These are phyloP conservation scores for Kuschelorhynchus macadamiae DNA, from an alignment of 2,888 invertebrate species.

Conservation along the genomic window DNA sequence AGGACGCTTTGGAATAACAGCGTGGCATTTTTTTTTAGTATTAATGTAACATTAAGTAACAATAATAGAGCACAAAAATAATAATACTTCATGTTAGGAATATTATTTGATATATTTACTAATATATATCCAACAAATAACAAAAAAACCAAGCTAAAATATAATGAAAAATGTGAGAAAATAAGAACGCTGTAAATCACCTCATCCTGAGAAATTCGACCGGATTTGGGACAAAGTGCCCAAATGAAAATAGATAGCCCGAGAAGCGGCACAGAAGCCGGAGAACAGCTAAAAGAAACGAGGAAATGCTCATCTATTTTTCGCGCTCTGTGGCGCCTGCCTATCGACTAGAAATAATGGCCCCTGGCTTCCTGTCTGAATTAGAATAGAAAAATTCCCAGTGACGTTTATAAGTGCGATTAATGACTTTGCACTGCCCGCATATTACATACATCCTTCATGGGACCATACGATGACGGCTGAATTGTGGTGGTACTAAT, in stretches of 20 bases:
- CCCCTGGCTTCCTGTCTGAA: conserved; percentile 34
- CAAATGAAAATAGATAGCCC: conserved; percentile 19
- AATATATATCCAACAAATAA: no score
- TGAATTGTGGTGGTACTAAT: no score
- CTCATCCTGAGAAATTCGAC: conserved; percentile 3
- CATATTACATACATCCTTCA: not conserved
- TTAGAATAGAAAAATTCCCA: conserved; percentile 19
- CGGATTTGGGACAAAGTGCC: conserved; percentile 3
- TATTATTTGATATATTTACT: no score
- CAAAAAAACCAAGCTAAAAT: no score
- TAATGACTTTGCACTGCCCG: not conserved
- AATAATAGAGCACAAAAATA: no score
- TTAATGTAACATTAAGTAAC: no score
- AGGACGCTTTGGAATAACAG: no score
- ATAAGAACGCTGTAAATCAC: conserved; percentile 23
- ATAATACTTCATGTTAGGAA: no score
- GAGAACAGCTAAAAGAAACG: conserved; percentile 6
- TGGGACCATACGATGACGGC: no score
- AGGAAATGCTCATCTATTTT: conserved; percentile 37
- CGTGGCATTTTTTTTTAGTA: no score
- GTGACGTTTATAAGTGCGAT: conserved; percentile 14
- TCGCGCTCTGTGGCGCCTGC: conserved; percentile 35
- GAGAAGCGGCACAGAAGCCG: not conserved
- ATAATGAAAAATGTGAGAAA: conserved; percentile 12
- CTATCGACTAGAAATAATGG: conserved; percentile 43